These are phyloP conservation scores for Alauda arvensis DNA, from an alignment of 2,797 vertebrate species.

Conservation along the genomic window DNA sequence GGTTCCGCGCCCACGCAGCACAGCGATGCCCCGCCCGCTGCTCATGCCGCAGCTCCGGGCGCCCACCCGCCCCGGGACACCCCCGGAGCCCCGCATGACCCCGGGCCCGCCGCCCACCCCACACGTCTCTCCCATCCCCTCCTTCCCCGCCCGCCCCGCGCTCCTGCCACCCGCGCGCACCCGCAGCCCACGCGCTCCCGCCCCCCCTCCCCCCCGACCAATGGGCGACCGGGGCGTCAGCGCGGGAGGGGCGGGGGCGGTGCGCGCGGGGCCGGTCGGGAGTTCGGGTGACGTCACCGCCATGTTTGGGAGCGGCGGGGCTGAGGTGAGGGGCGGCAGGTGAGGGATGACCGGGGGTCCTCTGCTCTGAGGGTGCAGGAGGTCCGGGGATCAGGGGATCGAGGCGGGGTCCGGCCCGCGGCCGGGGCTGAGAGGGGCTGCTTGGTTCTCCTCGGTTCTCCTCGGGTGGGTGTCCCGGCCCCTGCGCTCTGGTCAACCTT, in stretches of 20 bases:
- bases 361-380: too few relatives aligned
- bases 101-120: not conserved
- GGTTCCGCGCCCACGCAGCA: not conserved
- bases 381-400: accelerated
- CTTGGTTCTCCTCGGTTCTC: too few relatives aligned
- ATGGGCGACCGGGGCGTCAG: not conserved
- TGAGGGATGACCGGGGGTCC: too few relatives aligned
- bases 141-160: not conserved
- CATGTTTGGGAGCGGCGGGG: not conserved
- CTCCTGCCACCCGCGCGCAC: not conserved
- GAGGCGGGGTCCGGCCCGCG: too few relatives aligned
- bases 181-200: not conserved
- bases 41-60: not conserved
- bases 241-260: too few relatives aligned
- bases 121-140: not conserved
- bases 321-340: not conserved
- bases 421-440: too few relatives aligned
- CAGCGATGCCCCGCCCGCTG: not conserved
- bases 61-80: not conserved
- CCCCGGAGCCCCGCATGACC: not conserved
- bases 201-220: accelerated
- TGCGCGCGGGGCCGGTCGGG: not conserved
- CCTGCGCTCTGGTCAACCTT: too few relatives aligned
- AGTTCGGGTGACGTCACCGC: not conserved
- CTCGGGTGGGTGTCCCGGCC: not conserved